phyloP scores from a whole-genome alignment of 2,797 vertebrate species.

The Takifugu rubripes region DNA sequence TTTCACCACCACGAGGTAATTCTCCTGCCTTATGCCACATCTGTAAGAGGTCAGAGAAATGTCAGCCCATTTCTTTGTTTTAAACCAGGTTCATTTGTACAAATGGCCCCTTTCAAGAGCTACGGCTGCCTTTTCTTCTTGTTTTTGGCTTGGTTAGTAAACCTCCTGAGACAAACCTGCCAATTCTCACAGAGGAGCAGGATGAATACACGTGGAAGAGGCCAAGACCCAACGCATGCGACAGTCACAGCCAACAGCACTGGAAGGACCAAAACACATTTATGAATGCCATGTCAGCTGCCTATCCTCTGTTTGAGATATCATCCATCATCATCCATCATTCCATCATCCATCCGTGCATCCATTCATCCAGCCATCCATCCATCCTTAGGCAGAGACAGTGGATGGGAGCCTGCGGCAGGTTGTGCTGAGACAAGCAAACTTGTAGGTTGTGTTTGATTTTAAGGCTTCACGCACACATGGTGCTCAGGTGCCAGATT shows the following conservation, averaged over 20 bases:
- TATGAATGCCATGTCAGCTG: background rate
- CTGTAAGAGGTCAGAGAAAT: background rate
- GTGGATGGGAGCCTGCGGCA: background rate
- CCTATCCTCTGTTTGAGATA: background rate
- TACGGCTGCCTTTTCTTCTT: slow-evolving; percentile 9
- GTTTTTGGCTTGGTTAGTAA: slow-evolving; percentile 12
- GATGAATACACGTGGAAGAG: background rate
- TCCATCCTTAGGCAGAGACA: background rate
- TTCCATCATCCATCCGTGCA: background rate
- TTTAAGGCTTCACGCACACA: background rate
- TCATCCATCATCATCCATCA: background rate
- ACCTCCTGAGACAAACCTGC: background rate
- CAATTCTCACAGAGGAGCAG: background rate
- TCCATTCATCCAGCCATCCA: background rate
- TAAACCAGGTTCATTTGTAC: background rate
- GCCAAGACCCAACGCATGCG: background rate
- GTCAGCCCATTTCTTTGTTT: background rate
- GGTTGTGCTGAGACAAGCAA: slow-evolving; percentile 1
- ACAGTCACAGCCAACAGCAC: slow-evolving; percentile 1
- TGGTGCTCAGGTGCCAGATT: background rate
- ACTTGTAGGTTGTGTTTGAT: slow-evolving; percentile 5
- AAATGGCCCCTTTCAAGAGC: slow-evolving; percentile 10
- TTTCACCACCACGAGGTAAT: too few species aligned
- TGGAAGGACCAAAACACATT: background rate
- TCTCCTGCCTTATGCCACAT: too few species aligned